Evolutionary conservation across 2,113 vertebrate species (phyloP).

Genomic region (Chloropsis cyanopogon): DNA sequence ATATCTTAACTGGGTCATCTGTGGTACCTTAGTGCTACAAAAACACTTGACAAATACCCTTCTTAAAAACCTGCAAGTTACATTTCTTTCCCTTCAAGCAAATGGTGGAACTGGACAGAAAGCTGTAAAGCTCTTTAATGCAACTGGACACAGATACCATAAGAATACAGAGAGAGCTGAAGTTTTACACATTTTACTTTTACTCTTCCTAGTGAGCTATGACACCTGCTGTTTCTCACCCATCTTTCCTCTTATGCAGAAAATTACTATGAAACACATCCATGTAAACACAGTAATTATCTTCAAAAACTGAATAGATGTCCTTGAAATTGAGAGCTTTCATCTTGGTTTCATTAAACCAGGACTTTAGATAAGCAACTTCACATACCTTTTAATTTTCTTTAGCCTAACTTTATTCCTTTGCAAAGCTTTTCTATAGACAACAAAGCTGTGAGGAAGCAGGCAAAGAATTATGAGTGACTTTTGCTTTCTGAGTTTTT

Average conservation of each 20-base stretch:
- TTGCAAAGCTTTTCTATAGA: not conserved
- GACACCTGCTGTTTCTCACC: not conserved
- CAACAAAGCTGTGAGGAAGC: not conserved
- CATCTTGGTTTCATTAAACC: not conserved
- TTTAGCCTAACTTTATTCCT: not conserved
- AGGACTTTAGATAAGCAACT: not conserved
- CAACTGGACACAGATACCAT: not conserved
- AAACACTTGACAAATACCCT: not conserved
- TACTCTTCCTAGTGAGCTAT: not conserved
- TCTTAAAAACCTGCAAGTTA: not conserved
- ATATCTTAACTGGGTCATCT: not conserved
- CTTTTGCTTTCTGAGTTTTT: not conserved
- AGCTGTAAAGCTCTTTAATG: not conserved
- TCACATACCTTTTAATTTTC: not conserved
- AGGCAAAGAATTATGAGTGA: not conserved
- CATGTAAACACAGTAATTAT: not conserved
- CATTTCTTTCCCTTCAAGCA: not conserved
- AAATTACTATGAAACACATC: not conserved
- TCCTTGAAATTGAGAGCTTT: constrained; percentile 3
- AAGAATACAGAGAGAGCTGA: not conserved
- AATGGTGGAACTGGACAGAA: not conserved
- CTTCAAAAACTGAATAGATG: not conserved
- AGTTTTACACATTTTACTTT: not conserved
- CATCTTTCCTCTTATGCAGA: not conserved
- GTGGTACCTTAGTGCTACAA: not conserved